These are phyloP conservation scores for Ficedula albicollis DNA, from an alignment of 2,797 vertebrate species.

Conservation along the genomic window DNA sequence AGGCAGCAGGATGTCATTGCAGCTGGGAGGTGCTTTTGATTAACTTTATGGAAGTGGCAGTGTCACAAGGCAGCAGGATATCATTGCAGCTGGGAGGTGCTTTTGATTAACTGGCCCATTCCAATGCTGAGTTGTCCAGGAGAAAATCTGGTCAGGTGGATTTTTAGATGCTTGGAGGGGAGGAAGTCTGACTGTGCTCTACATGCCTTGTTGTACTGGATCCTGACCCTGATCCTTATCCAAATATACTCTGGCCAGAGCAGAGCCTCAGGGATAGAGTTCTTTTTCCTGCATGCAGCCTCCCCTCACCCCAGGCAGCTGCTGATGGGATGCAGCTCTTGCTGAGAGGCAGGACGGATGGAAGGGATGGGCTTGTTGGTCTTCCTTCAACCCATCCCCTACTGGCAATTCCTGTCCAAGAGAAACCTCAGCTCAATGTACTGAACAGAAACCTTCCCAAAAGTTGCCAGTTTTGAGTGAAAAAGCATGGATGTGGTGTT, in stretches of 20 bases:
- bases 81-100: constrained; percentile 22
- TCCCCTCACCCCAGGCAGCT: background rate
- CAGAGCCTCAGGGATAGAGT: background rate
- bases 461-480: background rate
- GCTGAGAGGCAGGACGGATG: background rate
- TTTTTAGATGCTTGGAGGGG: background rate
- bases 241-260: background rate
- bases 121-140: background rate
- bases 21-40: constrained; percentile 26
- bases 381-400: background rate
- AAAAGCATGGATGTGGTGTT: background rate
- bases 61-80: constrained; percentile 51
- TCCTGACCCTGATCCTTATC: background rate
- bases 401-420: background rate
- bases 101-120: background rate
- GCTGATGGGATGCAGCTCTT: background rate
- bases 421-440: background rate
- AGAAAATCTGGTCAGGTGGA: background rate
- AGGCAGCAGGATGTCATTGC: constrained; percentile 30
- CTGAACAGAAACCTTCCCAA: background rate
- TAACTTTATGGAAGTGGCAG: constrained; percentile 31
- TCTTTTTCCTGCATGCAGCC: background rate
- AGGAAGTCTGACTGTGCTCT: background rate
- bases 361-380: background rate
- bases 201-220: background rate